These are phyloP conservation scores for Oncopodura yosiiana DNA, from an alignment of 1,140 invertebrate species.

Conservation along the genomic window DNA sequence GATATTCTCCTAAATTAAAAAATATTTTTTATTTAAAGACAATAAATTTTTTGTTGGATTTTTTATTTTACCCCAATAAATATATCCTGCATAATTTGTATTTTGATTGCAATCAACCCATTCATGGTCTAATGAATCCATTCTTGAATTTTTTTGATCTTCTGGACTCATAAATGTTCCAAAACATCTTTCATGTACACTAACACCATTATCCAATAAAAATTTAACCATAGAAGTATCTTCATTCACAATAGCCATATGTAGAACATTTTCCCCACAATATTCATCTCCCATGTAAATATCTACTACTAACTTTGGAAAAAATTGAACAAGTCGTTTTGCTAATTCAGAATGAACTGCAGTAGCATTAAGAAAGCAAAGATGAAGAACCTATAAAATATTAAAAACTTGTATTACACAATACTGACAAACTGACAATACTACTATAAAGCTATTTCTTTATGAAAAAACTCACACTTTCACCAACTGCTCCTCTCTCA, in stretches of 20 bases:
- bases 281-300: constrained; percentile 94
- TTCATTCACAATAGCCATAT: constrained; percentile 97
- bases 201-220: constrained; percentile 78
- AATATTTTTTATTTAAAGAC: not conserved
- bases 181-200: constrained; percentile 80
- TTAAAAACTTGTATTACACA: too few relatives aligned
- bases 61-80: constrained; percentile 46
- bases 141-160: constrained; percentile 84
- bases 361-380: constrained; percentile 84
- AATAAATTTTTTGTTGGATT: constrained; percentile 59
- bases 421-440: too few relatives aligned
- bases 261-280: constrained; percentile 85
- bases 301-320: constrained; percentile 91
- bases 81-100: constrained; percentile 87
- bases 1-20: constrained; percentile 62
- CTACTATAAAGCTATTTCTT: too few relatives aligned
- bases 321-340: constrained; percentile 78
- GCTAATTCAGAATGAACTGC: constrained; percentile 85
- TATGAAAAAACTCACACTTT: too few relatives aligned
- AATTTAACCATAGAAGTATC: constrained; percentile 96
- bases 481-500: constrained; percentile 87
- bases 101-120: constrained; percentile 71
- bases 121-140: constrained; percentile 82
- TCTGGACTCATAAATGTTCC: constrained; percentile 96
- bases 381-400: constrained; percentile 64